Conservation (phyloP, 2,888 invertebrate species). For the Xestia xanthographa region DNA sequence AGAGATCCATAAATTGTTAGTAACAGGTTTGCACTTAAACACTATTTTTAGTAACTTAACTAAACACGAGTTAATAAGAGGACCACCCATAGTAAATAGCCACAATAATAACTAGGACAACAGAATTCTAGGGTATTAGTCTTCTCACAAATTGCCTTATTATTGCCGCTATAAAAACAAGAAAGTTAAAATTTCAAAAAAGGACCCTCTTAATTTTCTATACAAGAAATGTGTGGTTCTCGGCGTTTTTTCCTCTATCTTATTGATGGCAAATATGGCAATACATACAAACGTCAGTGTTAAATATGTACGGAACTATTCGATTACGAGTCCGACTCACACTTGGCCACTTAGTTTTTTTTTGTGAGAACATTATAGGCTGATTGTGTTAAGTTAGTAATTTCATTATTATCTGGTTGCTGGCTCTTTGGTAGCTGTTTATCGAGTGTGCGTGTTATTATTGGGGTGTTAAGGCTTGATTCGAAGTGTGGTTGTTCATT, state of each 20-base stretch:
- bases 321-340: neutral
- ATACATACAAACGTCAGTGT: neutral
- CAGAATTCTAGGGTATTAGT: no score
- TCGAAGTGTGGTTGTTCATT: slow-evolving; percentile 20
- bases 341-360: neutral
- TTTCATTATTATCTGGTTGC: slow-evolving; percentile 73
- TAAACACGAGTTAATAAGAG: no score
- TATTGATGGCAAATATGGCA: neutral
- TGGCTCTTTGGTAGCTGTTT: slow-evolving; percentile 64
- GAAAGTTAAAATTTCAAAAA: neutral
- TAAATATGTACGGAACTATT: neutral
- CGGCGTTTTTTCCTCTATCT: neutral
- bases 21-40: no score
- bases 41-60: no score
- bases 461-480: slow-evolving; percentile 23
- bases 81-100: no score
- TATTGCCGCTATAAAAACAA: neutral
- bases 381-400: slow-evolving; percentile 58
- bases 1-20: no score
- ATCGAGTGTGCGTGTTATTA: slow-evolving; percentile 49
- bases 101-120: no score
- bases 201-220: neutral
- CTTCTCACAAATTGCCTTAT: no score
- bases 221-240: neutral
- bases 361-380: neutral